Conservation (phyloP, 2,888 invertebrate species). For the Heliothis peltigera region DNA sequence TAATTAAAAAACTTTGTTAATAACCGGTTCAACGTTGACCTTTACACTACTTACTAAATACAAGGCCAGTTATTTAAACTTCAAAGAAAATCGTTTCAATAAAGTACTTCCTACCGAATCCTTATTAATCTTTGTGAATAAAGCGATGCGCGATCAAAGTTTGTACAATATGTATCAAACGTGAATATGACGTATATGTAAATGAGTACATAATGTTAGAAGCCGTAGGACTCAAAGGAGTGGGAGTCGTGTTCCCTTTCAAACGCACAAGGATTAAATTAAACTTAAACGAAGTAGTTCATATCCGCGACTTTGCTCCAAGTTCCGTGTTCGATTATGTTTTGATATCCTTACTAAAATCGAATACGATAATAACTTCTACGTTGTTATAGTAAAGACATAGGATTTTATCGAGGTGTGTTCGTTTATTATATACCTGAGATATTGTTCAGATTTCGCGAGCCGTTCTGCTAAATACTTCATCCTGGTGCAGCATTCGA, state of each 20-base stretch:
- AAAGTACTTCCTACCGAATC: background rate
- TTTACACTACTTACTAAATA: background rate
- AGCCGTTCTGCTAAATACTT: constrained; percentile 76
- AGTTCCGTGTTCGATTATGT: background rate
- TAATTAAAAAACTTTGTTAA: no score
- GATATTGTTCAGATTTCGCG: constrained; percentile 73
- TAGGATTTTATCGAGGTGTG: no score
- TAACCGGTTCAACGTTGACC: background rate
- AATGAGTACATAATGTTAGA: constrained; percentile 8
- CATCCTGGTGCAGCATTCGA: constrained; percentile 79
- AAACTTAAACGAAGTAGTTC: constrained; percentile 15
- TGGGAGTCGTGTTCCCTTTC: constrained; percentile 14
- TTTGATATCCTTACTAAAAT: background rate
- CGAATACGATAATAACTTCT: background rate
- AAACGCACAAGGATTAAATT: constrained; percentile 18
- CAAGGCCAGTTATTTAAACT: background rate
- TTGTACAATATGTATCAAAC: constrained; percentile 3
- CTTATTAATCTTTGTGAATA: constrained; percentile 6
- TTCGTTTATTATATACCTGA: constrained; percentile 71
- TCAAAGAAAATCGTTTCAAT: background rate
- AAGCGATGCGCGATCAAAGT: constrained; percentile 2
- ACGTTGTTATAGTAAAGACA: no score
- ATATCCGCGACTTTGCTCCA: constrained; percentile 3
- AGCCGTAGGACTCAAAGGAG: constrained; percentile 8
- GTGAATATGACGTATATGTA: constrained; percentile 3